Percentiles rank a stretch among this genome's conserved stretches.
Evolutionary conservation across 2,888 invertebrate genomes (phyloP).

Genomic region (Hyppa rectilinea): DNA sequence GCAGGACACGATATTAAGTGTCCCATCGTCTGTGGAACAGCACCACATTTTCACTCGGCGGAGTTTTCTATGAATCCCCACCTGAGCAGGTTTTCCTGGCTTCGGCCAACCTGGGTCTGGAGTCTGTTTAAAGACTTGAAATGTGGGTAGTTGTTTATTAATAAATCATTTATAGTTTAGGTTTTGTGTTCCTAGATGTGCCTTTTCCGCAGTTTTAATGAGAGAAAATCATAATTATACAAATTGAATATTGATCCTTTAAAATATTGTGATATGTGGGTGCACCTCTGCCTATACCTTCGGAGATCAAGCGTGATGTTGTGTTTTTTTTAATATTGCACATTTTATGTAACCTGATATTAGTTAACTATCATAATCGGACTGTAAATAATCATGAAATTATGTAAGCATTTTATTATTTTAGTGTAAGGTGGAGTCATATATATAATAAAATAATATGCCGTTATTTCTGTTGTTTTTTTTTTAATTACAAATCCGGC

Average conservation of each 20-base stretch:
- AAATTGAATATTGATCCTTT: not conserved
- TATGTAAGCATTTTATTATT: conserved; percentile 53
- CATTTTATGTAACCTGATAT: not conserved
- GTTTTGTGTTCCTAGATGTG: conserved; percentile 10
- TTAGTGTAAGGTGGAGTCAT: conserved; percentile 40
- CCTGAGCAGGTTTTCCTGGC: too few relatives aligned
- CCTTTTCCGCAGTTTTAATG: not conserved
- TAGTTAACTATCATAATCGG: conserved; percentile 10
- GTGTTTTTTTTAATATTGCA: too few relatives aligned
- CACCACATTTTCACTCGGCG: too few relatives aligned
- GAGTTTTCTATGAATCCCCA: too few relatives aligned
- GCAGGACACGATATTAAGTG: too few relatives aligned
- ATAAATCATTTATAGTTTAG: too few relatives aligned
- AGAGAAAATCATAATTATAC: not conserved
- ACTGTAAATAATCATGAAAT: conserved; percentile 57
- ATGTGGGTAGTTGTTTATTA: conserved; percentile 6
- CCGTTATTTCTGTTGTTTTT: conserved; percentile 2
- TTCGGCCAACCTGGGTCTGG: too few relatives aligned
- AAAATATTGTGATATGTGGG: too few relatives aligned
- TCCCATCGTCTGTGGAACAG: too few relatives aligned
- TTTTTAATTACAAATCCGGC: conserved; percentile 15
- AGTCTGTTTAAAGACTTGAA: too few relatives aligned
- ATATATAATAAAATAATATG: conserved; percentile 46
- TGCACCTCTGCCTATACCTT: too few relatives aligned
- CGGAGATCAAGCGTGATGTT: too few relatives aligned